Percentiles rank a stretch among this genome's conserved stretches.
Conservation (phyloP, 2,888 invertebrate species). For the Hirtodrosophila duncani region DNA sequence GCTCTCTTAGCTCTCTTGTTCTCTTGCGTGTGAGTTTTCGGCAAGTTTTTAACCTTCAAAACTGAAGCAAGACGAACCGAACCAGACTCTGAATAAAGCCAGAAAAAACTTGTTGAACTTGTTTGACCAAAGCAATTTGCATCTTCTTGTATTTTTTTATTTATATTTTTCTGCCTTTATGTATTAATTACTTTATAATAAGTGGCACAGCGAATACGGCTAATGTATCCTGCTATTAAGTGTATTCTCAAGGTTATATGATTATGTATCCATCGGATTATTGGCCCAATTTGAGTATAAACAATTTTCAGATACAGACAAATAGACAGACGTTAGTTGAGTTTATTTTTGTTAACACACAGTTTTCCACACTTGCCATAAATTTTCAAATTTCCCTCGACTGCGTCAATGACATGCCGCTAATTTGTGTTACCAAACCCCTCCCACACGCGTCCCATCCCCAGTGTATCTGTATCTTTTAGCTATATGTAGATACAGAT, state of each 20-base stretch:
- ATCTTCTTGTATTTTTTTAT: slow-evolving; percentile 33
- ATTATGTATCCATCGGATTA: slow-evolving; percentile 54
- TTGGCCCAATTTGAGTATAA: slow-evolving; percentile 51
- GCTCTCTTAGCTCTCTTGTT: slow-evolving; percentile 1
- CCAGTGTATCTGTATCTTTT: slow-evolving; percentile 6
- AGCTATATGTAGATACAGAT: slow-evolving; percentile 6
- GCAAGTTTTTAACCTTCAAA: slow-evolving; percentile 61
- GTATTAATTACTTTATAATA: slow-evolving; percentile 54
- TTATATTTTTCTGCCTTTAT: slow-evolving; percentile 14
- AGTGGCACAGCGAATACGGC: slow-evolving; percentile 22
- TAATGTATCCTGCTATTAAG: slow-evolving; percentile 40
- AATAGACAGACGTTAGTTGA: slow-evolving; percentile 26
- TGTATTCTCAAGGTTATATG: slow-evolving; percentile 49
- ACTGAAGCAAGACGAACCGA: slow-evolving; percentile 20
- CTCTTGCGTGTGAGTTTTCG: slow-evolving; percentile 12
- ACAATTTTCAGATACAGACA: slow-evolving; percentile 1
- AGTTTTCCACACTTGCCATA: slow-evolving; percentile 47
- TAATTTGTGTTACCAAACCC: slow-evolving; percentile 35
- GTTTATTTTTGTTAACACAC: slow-evolving; percentile 66
- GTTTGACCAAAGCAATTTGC: slow-evolving; percentile 58
- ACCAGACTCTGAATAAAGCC: slow-evolving; percentile 28
- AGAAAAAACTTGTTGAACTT: slow-evolving; percentile 59
- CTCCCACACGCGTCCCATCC: slow-evolving; percentile 4
- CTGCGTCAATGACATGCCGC: slow-evolving; percentile 66
- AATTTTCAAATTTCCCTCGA: slow-evolving; percentile 57